These are phyloP conservation scores for Pandemis cinnamomeana DNA, from an alignment of 2,888 invertebrate genomes.

Conservation along the genomic window DNA sequence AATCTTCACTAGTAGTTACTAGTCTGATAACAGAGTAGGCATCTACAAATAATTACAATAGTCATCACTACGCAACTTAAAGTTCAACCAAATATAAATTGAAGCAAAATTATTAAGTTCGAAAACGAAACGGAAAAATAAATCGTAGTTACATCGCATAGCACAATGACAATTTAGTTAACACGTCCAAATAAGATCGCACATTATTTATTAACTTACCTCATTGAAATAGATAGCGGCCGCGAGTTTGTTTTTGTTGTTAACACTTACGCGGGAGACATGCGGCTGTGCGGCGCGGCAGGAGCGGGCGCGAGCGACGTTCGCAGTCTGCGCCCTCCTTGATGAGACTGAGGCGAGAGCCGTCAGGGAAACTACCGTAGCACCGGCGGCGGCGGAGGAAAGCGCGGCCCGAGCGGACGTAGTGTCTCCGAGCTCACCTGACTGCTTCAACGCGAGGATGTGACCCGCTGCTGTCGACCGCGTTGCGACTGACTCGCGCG, in stretches of 20 bases:
- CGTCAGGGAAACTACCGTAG: conserved; percentile 35
- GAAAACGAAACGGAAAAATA: neutral
- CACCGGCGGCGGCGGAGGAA: conserved; percentile 23
- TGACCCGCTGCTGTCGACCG: conserved; percentile 60
- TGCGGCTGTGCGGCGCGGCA: conserved; percentile 50
- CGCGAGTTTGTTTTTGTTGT: conserved; percentile 50
- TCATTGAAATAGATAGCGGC: conserved; percentile 61
- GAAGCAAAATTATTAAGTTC: neutral
- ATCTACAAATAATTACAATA: conserved; percentile 8
- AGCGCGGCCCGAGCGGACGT: conserved; percentile 28
- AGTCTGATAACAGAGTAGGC: conserved; percentile 28
- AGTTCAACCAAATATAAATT: neutral
- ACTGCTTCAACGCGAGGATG: conserved; percentile 45
- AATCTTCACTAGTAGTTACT: conserved; percentile 25
- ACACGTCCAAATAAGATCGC: conserved; percentile 37
- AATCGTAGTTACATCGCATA: conserved; percentile 48
- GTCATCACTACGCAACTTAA: conserved; percentile 20
- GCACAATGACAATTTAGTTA: conserved; percentile 47
- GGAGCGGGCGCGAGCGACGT: conserved; percentile 52
- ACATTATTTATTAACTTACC: conserved; percentile 54
- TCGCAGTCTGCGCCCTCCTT: conserved; percentile 48
- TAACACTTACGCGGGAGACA: conserved; percentile 55
- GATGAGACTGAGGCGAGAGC: conserved; percentile 48
- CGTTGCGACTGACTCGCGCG: conserved; percentile 74
- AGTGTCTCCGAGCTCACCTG: conserved; percentile 55